Conservation (phyloP, 2,888 invertebrate species). For the Macaria liturata region DNA sequence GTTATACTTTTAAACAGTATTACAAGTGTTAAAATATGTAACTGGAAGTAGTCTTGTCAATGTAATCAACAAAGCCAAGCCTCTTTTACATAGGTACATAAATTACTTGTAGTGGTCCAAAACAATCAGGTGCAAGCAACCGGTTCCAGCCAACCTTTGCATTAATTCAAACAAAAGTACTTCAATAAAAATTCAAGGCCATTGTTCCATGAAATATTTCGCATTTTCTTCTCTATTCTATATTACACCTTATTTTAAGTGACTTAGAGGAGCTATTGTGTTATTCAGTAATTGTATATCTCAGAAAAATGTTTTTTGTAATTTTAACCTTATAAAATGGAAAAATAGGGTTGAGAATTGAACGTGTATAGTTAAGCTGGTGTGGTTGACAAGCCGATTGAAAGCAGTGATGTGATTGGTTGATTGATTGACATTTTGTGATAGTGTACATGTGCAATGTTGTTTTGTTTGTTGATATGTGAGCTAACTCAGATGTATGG, state of each 20-base stretch:
- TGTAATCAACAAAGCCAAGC: conserved; percentile 17
- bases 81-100: conserved; percentile 15
- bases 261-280: neutral
- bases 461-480: conserved; percentile 31
- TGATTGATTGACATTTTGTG: conserved; percentile 23
- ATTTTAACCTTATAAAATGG: neutral
- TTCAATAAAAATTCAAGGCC: conserved; percentile 39
- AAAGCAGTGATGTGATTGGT: conserved; percentile 45
- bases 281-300: too few species aligned
- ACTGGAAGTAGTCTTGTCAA: neutral
- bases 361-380: conserved; percentile 32
- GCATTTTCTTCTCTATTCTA: conserved; percentile 23
- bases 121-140: conserved; percentile 22
- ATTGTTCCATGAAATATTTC: conserved; percentile 32
- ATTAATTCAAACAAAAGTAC: conserved; percentile 34
- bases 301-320: neutral
- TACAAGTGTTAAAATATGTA: too few species aligned
- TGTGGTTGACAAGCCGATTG: conserved; percentile 52
- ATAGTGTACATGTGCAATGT: conserved; percentile 37
- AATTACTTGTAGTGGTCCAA: conserved; percentile 12
- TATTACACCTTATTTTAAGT: neutral
- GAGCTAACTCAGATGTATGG: too few species aligned
- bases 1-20: too few species aligned
- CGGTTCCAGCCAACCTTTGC: conserved; percentile 27
- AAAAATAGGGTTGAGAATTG: conserved; percentile 30